Percentiles rank a stretch among this genome's conserved stretches.
Conservation (phyloP, 2,113 vertebrate genomes). For the Entelurus aequoreus region DNA sequence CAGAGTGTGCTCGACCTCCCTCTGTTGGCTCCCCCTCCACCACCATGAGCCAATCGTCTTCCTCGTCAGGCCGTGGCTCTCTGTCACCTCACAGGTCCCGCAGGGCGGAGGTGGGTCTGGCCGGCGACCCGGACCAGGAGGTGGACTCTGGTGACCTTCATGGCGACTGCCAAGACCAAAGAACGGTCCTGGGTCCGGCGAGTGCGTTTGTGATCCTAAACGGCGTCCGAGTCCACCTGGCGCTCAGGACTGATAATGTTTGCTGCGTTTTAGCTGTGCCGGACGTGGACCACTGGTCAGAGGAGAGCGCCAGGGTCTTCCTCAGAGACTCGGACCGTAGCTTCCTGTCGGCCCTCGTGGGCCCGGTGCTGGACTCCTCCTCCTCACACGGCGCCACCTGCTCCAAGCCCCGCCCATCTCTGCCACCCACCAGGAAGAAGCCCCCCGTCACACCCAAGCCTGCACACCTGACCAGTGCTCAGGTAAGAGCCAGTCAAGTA, state of each 20-base stretch:
- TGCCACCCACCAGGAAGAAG: constrained; percentile 36
- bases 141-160: constrained; percentile 51
- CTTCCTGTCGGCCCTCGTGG: constrained; percentile 63
- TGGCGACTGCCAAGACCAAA: constrained; percentile 40
- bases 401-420: constrained; percentile 28
- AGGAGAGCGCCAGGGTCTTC: constrained; percentile 50
- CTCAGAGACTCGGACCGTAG: constrained; percentile 64
- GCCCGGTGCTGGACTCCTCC: constrained; percentile 49
- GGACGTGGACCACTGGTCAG: constrained; percentile 66
- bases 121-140: constrained; percentile 55
- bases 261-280: constrained; percentile 38
- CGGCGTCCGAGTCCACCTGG: background rate
- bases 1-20: constrained; percentile 61
- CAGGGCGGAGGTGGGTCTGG: constrained; percentile 24
- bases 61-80: constrained; percentile 72
- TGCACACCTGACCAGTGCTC: constrained; percentile 35
- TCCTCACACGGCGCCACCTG: constrained; percentile 35
- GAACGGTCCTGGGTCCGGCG: constrained; percentile 35
- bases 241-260: background rate
- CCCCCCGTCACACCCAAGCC: constrained; percentile 27
- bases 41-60: constrained; percentile 71
- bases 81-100: constrained; percentile 51
- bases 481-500: too few species aligned
- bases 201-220: constrained; percentile 46
- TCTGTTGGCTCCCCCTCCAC: constrained; percentile 73